Evolutionary conservation across 2,113 vertebrate genomes (phyloP), one percentile per base, ranked within the genome.

Genomic region (Ceyx melanurus): DNA sequence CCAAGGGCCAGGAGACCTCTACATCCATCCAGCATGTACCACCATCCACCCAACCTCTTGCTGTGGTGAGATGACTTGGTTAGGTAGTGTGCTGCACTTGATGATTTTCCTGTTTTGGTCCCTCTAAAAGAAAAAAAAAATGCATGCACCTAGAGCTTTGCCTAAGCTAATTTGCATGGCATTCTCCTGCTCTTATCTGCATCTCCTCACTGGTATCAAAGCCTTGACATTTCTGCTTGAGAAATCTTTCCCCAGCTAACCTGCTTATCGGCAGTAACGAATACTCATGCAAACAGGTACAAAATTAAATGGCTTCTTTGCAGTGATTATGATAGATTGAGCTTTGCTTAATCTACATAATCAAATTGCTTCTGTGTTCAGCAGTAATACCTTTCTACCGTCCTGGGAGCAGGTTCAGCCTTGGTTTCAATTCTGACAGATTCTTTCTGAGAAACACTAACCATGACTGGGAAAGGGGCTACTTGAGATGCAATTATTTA

Each of bases 271-370:
- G 86, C 62, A 81, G 66, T 91, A 94, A 97, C 86, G 95, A 96
- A 97, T 82, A 95, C 92, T 96, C 86, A 72, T 43, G 77, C 68
- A 96, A 96, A 96, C 88, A 96, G 90, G 82, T 73, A 92, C 78
- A 75, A 94, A 96, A 97, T 96, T 97, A 96, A 96, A 97, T 91
- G 81, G 94, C 60, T 97, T 96, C 90, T 95, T 97, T 91, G 92
- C 75, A 96, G 88, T 68, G 86, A 97, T 95, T 96, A 83, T 85
- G 96, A 97, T 67, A 95, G 92, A 96, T 70, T 89, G 94, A 96
- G 90, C 82, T 77, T 76, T 50, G 74, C 89, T 94, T 96, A 96
- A 97, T 97, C 96, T 97, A 96, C 86, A 96, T 95, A 96, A 96
- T 97, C 96, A 95, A 95, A 96, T 89, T 96, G 86, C 93, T 84